Percentiles rank a stretch among this genome's conserved stretches.
Evolutionary conservation across 2,113 vertebrate species (phyloP).

Genomic region (Vireo altiloquus): DNA sequence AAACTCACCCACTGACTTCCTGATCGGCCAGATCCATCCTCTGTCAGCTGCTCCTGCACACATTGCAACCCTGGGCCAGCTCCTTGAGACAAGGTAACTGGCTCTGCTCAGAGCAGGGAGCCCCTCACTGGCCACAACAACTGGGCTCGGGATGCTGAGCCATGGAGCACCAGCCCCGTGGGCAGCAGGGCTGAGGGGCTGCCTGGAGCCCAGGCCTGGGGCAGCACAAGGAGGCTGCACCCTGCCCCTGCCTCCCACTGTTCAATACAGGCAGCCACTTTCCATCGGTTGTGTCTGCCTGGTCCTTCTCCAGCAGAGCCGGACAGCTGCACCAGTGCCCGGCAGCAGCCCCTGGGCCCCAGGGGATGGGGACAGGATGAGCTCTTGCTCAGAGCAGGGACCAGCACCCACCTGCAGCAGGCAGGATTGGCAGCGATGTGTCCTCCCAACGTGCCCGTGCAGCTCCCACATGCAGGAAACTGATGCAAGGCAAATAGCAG

Average conservation of each 20-base stretch:
- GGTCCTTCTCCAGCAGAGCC: neutral
- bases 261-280: neutral
- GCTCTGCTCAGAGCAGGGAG: no score
- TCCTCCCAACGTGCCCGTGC: neutral
- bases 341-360: neutral
- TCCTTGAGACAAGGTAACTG: neutral
- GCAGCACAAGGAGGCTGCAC: neutral
- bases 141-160: neutral
- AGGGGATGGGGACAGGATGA: neutral
- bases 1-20: neutral
- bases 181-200: neutral
- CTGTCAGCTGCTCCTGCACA: neutral
- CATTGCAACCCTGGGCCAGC: accelerated
- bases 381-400: neutral
- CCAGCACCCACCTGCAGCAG: neutral
- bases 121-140: accelerated
- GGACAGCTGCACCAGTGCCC: neutral
- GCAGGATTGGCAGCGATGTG: neutral
- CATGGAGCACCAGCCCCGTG: accelerated
- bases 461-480: neutral
- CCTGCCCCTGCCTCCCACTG: neutral
- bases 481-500: neutral
- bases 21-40: neutral
- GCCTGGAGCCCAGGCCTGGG: neutral
- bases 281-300: neutral